Evolutionary conservation across 2,888 invertebrate genomes (phyloP).

Genomic region (Meghimatium bilineatum): DNA sequence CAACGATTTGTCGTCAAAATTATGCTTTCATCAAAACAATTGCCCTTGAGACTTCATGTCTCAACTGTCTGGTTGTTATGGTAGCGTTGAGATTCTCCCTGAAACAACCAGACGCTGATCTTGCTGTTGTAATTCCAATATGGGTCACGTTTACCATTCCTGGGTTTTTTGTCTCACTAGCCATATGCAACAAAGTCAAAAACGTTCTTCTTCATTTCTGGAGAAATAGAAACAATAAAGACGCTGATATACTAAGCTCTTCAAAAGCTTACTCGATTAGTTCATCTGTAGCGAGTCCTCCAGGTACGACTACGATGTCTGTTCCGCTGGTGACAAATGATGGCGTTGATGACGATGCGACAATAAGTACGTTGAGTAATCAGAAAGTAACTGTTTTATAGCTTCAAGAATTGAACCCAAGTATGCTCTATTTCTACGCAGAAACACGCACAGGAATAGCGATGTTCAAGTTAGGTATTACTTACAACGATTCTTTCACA

Average conservation of each 20-base stretch:
- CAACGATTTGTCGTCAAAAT: conserved; percentile 68
- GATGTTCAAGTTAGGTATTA: no score
- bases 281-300: conserved; percentile 67
- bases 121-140: conserved; percentile 73
- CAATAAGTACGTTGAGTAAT: conserved; percentile 63
- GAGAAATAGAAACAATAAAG: conserved; percentile 41
- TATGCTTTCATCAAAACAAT: conserved; percentile 68
- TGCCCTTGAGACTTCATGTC: conserved; percentile 72
- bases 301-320: conserved; percentile 71
- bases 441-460: no score
- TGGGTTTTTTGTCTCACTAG: conserved; percentile 67
- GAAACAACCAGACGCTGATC: conserved; percentile 70
- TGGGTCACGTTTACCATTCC: conserved; percentile 75
- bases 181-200: conserved; percentile 54
- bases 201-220: conserved; percentile 35
- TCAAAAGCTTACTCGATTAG: conserved; percentile 66
- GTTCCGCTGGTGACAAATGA: conserved; percentile 70
- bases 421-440: background rate
- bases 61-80: conserved; percentile 73
- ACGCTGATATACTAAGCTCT: conserved; percentile 11
- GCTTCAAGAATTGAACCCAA: conserved; percentile 42
- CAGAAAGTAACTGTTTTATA: conserved; percentile 74
- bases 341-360: conserved; percentile 64
- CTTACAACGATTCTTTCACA: no score
- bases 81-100: conserved; percentile 73